phyloP scores from a whole-genome alignment of 2,888 invertebrate species.

The Tridacna crocea region DNA sequence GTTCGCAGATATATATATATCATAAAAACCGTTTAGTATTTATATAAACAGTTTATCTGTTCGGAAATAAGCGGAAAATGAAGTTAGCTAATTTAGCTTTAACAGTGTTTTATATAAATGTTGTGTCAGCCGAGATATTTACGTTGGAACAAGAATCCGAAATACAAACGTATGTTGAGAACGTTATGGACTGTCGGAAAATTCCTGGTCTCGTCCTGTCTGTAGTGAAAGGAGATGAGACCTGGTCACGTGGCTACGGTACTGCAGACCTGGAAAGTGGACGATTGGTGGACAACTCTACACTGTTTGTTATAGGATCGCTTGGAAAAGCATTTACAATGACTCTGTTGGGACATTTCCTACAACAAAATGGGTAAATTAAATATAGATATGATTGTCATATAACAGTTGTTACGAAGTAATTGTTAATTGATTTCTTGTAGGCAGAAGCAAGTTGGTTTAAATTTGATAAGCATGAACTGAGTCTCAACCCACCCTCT shows the following conservation, averaged over 20 bases:
- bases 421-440: too few species aligned
- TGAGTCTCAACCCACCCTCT: too few species aligned
- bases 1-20: too few species aligned
- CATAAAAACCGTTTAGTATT: too few species aligned
- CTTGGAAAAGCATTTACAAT: conserved; percentile 67
- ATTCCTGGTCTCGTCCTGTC: conserved; percentile 71
- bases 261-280: conserved; percentile 56
- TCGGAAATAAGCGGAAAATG: too few species aligned
- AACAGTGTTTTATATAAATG: too few species aligned
- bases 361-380: conserved; percentile 53
- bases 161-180: conserved; percentile 27
- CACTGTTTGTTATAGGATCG: conserved; percentile 65
- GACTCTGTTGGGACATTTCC: conserved; percentile 54
- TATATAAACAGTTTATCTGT: too few species aligned
- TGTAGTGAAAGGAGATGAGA: conserved; percentile 65
- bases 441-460: too few species aligned
- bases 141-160: conserved; percentile 29
- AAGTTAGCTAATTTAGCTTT: too few species aligned
- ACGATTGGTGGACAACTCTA: conserved; percentile 48
- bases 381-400: too few species aligned
- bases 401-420: too few species aligned
- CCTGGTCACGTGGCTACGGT: conserved; percentile 65
- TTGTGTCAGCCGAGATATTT: conserved; percentile 21
- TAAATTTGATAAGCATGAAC: too few species aligned
- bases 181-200: conserved; percentile 64